Percentiles rank a stretch among this genome's conserved stretches.
These are phyloP conservation scores for Neuroscelio doddi DNA, from an alignment of 2,888 invertebrate species.

Conservation along the genomic window DNA sequence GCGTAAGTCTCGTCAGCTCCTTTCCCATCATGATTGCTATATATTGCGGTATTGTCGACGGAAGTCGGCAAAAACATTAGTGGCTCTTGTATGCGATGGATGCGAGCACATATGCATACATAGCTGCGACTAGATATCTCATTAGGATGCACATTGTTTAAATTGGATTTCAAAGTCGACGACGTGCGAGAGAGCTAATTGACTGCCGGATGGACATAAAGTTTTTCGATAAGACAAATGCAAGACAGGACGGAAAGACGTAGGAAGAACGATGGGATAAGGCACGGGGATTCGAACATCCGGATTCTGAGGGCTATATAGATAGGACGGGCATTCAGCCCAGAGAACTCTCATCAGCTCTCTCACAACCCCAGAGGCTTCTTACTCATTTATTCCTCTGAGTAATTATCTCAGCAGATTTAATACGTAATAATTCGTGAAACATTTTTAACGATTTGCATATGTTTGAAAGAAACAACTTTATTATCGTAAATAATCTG, in stretches of 20 bases:
- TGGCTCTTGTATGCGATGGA: constrained; percentile 25
- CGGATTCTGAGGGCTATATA: constrained; percentile 35
- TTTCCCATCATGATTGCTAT: constrained; percentile 36
- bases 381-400: constrained; percentile 41
- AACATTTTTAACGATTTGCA: too few species aligned
- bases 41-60: constrained; percentile 35
- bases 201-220: constrained; percentile 48
- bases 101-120: constrained; percentile 21
- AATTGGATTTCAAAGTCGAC: constrained; percentile 48
- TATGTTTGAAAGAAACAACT: too few species aligned
- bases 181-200: constrained; percentile 49
- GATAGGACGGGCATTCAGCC: constrained; percentile 21
- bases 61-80: constrained; percentile 38
- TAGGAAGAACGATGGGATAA: constrained; percentile 17
- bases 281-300: constrained; percentile 31
- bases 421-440: too few species aligned
- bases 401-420: constrained; percentile 38
- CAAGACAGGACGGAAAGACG: constrained; percentile 37
- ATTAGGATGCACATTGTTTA: constrained; percentile 51
- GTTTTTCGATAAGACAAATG: constrained; percentile 50
- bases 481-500: too few species aligned
- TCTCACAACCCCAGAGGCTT: constrained; percentile 32
- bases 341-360: constrained; percentile 32
- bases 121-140: constrained; percentile 43
- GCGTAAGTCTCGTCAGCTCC: constrained; percentile 34